A percentile compares a stretch with the other conserved stretches of the same genome.
phyloP scores from a whole-genome alignment of 2,888 invertebrate species.

The Drosophila neotestacea region DNA sequence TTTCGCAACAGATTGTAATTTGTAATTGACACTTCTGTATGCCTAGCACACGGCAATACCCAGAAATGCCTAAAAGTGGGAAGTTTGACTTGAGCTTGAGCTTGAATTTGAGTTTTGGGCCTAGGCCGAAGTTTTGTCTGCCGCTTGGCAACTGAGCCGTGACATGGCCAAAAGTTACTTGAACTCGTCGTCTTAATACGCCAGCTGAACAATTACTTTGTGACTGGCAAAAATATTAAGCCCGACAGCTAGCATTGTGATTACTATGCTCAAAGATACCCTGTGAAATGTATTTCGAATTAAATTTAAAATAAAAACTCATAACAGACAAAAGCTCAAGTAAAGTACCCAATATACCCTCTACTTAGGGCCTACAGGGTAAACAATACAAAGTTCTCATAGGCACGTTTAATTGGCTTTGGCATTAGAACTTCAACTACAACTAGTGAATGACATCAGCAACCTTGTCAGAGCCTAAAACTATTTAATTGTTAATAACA shows the following conservation, averaged over 20 bases:
- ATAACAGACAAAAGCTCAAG: too few species aligned
- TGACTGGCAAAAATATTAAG: slow-evolving; percentile 57
- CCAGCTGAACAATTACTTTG: slow-evolving; percentile 55
- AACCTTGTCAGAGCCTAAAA: slow-evolving; percentile 55
- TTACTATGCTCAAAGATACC: slow-evolving; percentile 6
- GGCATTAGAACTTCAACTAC: slow-evolving; percentile 49
- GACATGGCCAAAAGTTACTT: slow-evolving; percentile 72
- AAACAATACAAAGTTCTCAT: slow-evolving; percentile 32
- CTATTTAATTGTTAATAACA: slow-evolving; percentile 52
- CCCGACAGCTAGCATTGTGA: neutral
- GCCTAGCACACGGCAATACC: slow-evolving; percentile 32
- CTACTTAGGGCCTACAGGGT: neutral
- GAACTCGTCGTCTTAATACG: slow-evolving; percentile 63
- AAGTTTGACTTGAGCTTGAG: slow-evolving; percentile 10
- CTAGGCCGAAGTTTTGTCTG: slow-evolving; percentile 12
- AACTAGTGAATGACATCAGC: slow-evolving; percentile 55
- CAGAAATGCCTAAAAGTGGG: slow-evolving; percentile 14
- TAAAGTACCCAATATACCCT: neutral
- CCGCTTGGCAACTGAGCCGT: slow-evolving; percentile 68
- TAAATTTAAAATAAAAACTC: neutral
- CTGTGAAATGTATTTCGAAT: neutral
- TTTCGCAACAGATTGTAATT: slow-evolving; percentile 47
- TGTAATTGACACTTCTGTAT: slow-evolving; percentile 68
- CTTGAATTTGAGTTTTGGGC: slow-evolving; percentile 9
- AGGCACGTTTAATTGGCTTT: slow-evolving; percentile 59